These are phyloP conservation scores for Geotria australis DNA, from an alignment of 2,797 vertebrate genomes.

Conservation along the genomic window DNA sequence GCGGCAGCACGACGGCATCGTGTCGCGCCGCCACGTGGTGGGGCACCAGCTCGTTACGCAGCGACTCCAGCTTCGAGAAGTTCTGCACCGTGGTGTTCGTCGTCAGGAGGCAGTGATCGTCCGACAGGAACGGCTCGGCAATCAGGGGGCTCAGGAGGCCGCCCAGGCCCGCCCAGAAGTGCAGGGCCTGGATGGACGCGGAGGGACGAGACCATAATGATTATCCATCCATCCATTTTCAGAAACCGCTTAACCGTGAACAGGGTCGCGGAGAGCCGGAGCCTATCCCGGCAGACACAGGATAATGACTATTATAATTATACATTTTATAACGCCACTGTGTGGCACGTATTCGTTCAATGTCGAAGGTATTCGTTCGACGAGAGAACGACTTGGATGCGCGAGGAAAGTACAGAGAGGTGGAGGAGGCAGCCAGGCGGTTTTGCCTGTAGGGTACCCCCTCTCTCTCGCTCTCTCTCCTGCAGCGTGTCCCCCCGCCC, in stretches of 20 bases:
- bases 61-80: conserved; percentile 12
- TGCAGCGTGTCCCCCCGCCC: too few species aligned
- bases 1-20: conserved; percentile 17
- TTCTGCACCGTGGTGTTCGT: conserved; percentile 12
- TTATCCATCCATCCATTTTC: too few species aligned
- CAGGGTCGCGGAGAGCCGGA: too few species aligned
- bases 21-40: conserved; percentile 14
- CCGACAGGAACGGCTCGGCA: conserved; percentile 62
- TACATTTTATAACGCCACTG: not conserved
- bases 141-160: conserved; percentile 66
- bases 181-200: conserved; percentile 26
- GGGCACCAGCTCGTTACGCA: conserved; percentile 21
- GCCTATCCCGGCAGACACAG: too few species aligned
- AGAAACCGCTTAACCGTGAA: too few species aligned
- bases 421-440: too few species aligned
- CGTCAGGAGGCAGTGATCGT: conserved; percentile 35
- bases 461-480: too few species aligned
- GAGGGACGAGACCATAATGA: fast-evolving
- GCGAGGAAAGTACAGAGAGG: too few species aligned
- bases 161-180: conserved; percentile 73
- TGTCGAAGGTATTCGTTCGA: too few species aligned
- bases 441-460: too few species aligned
- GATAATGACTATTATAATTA: fast-evolving
- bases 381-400: too few species aligned
- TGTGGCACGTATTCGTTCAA: too few species aligned